Percentiles rank a stretch among this genome's conserved stretches.
Conservation (phyloP, 2,888 invertebrate species). For the Epinotia bilunana region DNA sequence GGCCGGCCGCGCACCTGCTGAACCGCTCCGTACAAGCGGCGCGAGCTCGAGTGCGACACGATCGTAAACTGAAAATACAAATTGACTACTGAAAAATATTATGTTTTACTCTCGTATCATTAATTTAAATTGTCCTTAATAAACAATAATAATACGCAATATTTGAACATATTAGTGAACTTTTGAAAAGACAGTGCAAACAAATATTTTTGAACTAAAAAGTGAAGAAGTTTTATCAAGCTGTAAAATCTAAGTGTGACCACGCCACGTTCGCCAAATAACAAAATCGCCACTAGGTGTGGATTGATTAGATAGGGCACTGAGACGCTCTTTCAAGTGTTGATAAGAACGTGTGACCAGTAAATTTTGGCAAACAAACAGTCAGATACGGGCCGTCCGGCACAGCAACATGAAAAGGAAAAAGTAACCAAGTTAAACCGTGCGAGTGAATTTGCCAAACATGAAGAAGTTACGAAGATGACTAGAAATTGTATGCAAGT, state of each 20-base stretch:
- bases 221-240: slow-evolving; percentile 69
- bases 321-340: slow-evolving; percentile 78
- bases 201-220: slow-evolving; percentile 61
- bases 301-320: slow-evolving; percentile 78
- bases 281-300: slow-evolving; percentile 76
- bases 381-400: slow-evolving; percentile 63
- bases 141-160: slow-evolving; percentile 22
- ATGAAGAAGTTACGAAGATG: slow-evolving; percentile 73
- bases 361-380: slow-evolving; percentile 70
- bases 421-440: slow-evolving; percentile 67
- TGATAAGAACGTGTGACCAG: slow-evolving; percentile 78
- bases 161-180: slow-evolving; percentile 44
- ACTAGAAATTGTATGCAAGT: slow-evolving; percentile 61
- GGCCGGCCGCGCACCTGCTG: slow-evolving; percentile 81
- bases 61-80: slow-evolving; percentile 72
- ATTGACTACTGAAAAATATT: slow-evolving; percentile 45
- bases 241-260: slow-evolving; percentile 66
- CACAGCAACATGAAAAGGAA: slow-evolving; percentile 78
- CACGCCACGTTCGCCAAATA: slow-evolving; percentile 64
- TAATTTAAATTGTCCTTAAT: slow-evolving; percentile 9
- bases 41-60: slow-evolving; percentile 74
- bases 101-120: slow-evolving; percentile 18
- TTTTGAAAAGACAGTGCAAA: slow-evolving; percentile 62
- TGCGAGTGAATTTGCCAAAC: slow-evolving; percentile 53
- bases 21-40: slow-evolving; percentile 73